Conservation (phyloP, 2,797 vertebrate species). For the Hemibagrus guttatus region DNA sequence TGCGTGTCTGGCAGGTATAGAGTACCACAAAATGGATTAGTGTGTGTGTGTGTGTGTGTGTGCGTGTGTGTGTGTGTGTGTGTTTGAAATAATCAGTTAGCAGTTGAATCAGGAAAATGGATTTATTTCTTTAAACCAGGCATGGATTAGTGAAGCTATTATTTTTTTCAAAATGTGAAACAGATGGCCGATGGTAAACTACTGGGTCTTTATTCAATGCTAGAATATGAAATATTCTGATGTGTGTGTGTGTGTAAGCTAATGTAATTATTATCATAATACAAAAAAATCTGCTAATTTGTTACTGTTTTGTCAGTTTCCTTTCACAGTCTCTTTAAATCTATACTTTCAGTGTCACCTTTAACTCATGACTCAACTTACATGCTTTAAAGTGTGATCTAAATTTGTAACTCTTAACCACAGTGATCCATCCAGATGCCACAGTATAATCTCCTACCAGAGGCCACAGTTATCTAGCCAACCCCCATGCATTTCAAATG, state of each 20-base stretch:
- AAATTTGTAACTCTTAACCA: conserved; percentile 31
- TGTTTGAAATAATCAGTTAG: neutral
- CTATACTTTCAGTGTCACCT: neutral
- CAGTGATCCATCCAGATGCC: conserved; percentile 40
- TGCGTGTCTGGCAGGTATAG: neutral
- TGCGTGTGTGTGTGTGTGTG: neutral
- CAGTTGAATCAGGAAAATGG: neutral
- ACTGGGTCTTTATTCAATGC: neutral
- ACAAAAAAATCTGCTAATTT: neutral
- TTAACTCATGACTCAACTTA: conserved; percentile 2
- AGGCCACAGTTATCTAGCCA: neutral
- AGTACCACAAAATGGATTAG: neutral
- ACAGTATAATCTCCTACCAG: conserved; percentile 44
- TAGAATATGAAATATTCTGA: conserved; percentile 1
- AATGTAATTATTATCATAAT: neutral
- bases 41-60: neutral
- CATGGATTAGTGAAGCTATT: neutral
- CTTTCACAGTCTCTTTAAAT: neutral
- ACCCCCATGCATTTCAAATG: neutral
- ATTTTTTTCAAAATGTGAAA: neutral
- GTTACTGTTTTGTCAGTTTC: neutral
- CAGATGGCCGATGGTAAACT: neutral
- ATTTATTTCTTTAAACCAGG: conserved; percentile 1
- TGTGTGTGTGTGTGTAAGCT: neutral
- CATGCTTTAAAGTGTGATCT: conserved; percentile 25